Conservation (phyloP, 2,888 invertebrate genomes). For the Heliconius charithonia region DNA sequence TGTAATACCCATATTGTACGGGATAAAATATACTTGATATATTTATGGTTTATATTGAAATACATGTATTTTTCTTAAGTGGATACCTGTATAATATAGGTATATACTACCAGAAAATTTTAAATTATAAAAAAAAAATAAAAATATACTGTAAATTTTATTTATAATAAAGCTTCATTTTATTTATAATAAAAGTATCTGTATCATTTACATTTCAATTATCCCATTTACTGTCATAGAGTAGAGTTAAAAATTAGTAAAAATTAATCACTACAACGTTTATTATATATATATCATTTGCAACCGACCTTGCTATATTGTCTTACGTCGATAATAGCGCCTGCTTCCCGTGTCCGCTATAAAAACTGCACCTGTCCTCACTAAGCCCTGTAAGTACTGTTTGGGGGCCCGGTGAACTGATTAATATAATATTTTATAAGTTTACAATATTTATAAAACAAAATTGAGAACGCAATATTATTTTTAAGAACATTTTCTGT, state of each 20-base stretch:
- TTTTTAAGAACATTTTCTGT: no score
- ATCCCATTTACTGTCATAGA: no score
- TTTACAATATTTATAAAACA: no score
- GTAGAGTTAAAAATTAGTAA: no score
- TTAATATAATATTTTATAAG: not conserved
- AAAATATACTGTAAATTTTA: no score
- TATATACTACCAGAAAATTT: not conserved
- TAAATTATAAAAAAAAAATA: no score
- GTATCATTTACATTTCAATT: no score
- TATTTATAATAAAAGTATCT: no score
- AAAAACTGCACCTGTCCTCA: conserved; percentile 56
- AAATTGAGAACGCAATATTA: no score
- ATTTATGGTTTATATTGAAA: not conserved
- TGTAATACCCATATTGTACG: not conserved
- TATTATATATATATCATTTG: conserved; percentile 28
- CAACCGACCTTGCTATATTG: conserved; percentile 49
- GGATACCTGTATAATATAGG: not conserved
- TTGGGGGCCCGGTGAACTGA: not conserved
- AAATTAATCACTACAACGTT: not conserved
- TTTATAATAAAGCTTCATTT: no score
- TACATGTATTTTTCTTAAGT: not conserved
- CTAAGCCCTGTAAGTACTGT: not conserved
- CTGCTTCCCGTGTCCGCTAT: conserved; percentile 56
- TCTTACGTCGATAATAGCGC: conserved; percentile 53
- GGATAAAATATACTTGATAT: not conserved